These are phyloP conservation scores for Saccostrea cuccullata DNA, from an alignment of 1,140 invertebrate genomes.

Conservation along the genomic window DNA sequence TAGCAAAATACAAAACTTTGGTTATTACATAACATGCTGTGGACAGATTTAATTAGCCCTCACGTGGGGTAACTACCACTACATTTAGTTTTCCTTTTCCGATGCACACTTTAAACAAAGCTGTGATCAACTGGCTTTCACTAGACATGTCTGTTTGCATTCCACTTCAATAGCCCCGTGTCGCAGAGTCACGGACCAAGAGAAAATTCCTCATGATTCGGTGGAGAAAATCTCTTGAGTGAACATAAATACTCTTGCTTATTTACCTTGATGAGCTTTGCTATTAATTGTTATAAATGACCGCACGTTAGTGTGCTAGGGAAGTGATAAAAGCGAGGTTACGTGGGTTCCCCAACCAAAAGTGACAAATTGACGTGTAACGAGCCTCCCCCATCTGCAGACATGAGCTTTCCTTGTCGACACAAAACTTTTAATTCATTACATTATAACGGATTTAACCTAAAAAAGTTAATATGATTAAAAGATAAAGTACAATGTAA, in stretches of 20 bases:
- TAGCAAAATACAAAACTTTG: background rate
- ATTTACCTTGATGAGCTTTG: conserved; percentile 26
- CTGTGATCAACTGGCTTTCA: background rate
- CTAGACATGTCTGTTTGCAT: background rate
- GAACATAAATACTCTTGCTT: conserved; percentile 28
- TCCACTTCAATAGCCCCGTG: background rate
- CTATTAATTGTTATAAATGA: conserved; percentile 37
- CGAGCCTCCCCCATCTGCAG: background rate
- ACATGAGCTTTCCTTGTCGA: background rate
- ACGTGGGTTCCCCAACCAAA: background rate
- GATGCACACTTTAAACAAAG: conserved; percentile 24
- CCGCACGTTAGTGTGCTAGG: background rate
- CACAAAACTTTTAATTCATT: conserved; percentile 34
- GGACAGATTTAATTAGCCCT: background rate
- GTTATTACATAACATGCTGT: background rate
- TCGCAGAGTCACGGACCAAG: background rate
- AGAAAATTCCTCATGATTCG: conserved; percentile 10
- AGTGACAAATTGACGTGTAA: conserved; percentile 27
- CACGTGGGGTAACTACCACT: background rate
- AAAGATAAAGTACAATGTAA: conserved; percentile 3
- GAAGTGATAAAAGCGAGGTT: conserved; percentile 33
- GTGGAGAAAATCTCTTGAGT: conserved; percentile 17
- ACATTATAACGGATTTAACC: conserved; percentile 25
- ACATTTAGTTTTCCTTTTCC: background rate
- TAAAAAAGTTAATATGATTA: conserved; percentile 32